Evolutionary conservation across 1,140 invertebrate genomes (phyloP), one percentile per base, ranked within the genome.

Genomic region (Phenacoccus solenopsis): DNA sequence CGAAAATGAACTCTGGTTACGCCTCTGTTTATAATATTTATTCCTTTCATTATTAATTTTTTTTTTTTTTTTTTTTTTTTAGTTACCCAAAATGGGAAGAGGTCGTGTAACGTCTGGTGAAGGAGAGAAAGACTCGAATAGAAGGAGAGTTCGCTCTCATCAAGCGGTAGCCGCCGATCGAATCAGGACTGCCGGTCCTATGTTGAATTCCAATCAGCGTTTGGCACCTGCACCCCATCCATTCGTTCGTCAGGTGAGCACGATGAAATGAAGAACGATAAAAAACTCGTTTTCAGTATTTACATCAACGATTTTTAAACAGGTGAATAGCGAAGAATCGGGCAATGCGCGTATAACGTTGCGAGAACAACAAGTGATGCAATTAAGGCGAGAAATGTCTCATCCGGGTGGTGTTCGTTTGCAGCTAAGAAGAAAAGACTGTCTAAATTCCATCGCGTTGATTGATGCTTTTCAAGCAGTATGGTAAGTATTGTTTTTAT

Each of bases 351-450:
- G 79, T 38, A 75, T 86, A 38, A 88, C 88, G 1, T 76, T 91
- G 10, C 80, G 88, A 59, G 88, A 91, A 76, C 86, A 88, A 72
- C 90, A 93, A 78, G 88, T 91, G 0, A 76, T 85, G 72, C 84
- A 87, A 74, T 77, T 92, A 10, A 82, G 85, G 70, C 81, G 85
- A 64, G 90, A 93, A 79, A 91, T 91, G 73, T 82, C 81, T 71
- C 87, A 90, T 80, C 84, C 84, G 1, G 84, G 83, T 22, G 89
- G 89, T 24, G 86, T 91, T 0, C 79, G 86, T 68, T 75, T 91
- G 16, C 83, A 86, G 64, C 76, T 91, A 2, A 79, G 87, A 10
- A 82, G 84, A 73, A 85, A 87, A 73, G 88, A 91, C 75, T 90
- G 88, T 75, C 81, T 86, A 12, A 85, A 84, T 75, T 84, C 87